Evolutionary conservation across 2,113 vertebrate genomes (phyloP).

Genomic region (Pungitius pungitius): DNA sequence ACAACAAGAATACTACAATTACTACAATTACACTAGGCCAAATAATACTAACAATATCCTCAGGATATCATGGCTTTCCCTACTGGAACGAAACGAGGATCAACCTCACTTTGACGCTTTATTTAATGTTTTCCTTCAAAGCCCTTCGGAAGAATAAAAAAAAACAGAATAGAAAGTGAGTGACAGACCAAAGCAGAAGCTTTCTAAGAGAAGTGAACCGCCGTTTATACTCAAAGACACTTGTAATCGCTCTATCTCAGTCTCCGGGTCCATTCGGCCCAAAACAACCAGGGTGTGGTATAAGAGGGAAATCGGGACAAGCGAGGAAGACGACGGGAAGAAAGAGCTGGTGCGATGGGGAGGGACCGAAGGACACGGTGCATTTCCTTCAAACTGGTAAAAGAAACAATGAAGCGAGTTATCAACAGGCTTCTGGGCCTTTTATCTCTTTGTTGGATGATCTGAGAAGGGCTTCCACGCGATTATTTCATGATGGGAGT

Average conservation of each 20-base stretch:
- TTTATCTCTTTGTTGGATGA: slow-evolving; percentile 49
- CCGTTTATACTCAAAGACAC: slow-evolving; percentile 71
- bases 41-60: neutral
- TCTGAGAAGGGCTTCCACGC: slow-evolving; percentile 19
- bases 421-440: slow-evolving; percentile 35
- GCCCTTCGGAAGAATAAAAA: slow-evolving; percentile 71
- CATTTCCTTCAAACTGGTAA: slow-evolving; percentile 71
- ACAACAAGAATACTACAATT: neutral
- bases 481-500: slow-evolving; percentile 17
- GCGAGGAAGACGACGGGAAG: slow-evolving; percentile 58
- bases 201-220: slow-evolving; percentile 47
- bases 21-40: neutral
- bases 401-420: slow-evolving; percentile 65
- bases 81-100: neutral
- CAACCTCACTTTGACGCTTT: slow-evolving; percentile 43
- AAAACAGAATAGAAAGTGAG: slow-evolving; percentile 59
- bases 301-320: slow-evolving; percentile 73
- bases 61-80: neutral
- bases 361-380: slow-evolving; percentile 83
- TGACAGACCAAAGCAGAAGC: slow-evolving; percentile 84
- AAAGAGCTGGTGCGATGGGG: slow-evolving; percentile 58
- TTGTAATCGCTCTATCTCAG: slow-evolving; percentile 86
- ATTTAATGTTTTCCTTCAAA: slow-evolving; percentile 76
- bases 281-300: slow-evolving; percentile 89
- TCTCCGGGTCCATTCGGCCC: slow-evolving; percentile 77